Evolutionary conservation across 2,113 vertebrate genomes (phyloP).

Genomic region (Nothoprocta perdicaria): DNA sequence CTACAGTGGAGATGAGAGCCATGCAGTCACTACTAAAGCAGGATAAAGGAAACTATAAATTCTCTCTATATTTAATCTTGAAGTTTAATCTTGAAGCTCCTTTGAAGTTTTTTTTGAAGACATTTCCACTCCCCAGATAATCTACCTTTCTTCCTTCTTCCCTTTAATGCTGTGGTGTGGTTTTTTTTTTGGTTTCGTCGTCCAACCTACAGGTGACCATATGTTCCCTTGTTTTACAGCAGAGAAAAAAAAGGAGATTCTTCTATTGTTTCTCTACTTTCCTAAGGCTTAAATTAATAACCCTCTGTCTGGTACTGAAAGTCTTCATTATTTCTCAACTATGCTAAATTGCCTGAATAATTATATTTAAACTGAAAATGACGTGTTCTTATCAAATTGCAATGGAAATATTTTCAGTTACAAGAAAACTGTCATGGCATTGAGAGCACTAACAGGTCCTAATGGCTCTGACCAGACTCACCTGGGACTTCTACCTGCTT

Average conservation of each 20-base stretch:
- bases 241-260: background rate
- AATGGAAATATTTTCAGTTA: background rate
- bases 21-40: background rate
- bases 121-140: too few relatives aligned
- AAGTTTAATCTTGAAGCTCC: too few relatives aligned
- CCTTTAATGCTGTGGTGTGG: too few relatives aligned
- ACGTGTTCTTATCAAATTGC: background rate
- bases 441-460: background rate
- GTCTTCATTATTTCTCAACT: background rate
- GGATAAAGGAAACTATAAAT: background rate
- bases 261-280: background rate
- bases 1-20: background rate
- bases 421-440: background rate
- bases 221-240: background rate
- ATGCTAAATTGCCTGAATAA: background rate
- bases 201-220: fast-evolving
- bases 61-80: too few relatives aligned
- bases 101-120: too few relatives aligned
- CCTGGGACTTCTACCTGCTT: fast-evolving
- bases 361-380: background rate
- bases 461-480: background rate
- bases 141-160: too few relatives aligned
- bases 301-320: background rate
- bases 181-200: background rate
- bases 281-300: background rate